Evolutionary conservation across 1,140 invertebrate genomes (phyloP).

Genomic region (Lordiphosa mommai): DNA sequence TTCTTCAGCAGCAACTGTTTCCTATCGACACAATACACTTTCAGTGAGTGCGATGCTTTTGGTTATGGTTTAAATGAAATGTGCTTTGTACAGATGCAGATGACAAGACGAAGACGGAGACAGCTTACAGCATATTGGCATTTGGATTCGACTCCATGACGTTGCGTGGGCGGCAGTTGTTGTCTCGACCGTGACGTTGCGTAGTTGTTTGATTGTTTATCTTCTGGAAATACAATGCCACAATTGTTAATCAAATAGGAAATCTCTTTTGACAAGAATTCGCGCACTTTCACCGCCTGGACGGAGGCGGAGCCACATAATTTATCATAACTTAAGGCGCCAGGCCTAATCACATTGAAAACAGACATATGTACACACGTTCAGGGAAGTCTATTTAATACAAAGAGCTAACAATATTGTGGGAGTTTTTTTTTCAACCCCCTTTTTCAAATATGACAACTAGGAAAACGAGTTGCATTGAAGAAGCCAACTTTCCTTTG

Average conservation of each 20-base stretch:
- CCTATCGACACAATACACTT: conserved; percentile 33
- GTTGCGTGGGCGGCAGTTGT: conserved; percentile 5
- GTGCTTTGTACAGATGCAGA: conserved; percentile 52
- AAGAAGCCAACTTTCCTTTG: conserved; percentile 25
- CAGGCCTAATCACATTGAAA: conserved; percentile 26
- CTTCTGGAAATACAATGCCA: conserved; percentile 35
- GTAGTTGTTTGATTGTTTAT: conserved; percentile 13
- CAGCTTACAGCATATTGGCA: conserved; percentile 63
- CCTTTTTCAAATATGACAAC: conserved; percentile 49
- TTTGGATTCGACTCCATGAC: conserved; percentile 39
- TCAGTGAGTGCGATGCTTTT: conserved; percentile 3
- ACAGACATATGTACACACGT: conserved; percentile 23
- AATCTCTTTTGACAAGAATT: conserved; percentile 59
- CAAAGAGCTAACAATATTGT: conserved; percentile 25
- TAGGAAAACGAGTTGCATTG: conserved; percentile 41
- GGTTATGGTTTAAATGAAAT: conserved; percentile 30
- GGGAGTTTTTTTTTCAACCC: conserved; percentile 50
- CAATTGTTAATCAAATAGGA: conserved; percentile 61
- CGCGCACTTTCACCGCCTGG: conserved; percentile 54
- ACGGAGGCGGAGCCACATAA: conserved; percentile 38
- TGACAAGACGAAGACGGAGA: conserved; percentile 23
- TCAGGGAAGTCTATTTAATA: conserved; percentile 29
- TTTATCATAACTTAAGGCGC: conserved; percentile 61
- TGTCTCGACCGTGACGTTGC: not conserved
- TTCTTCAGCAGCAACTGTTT: conserved; percentile 72